phyloP scores from a whole-genome alignment of 2,888 invertebrate species.

The Leptodirus hochenwartii region DNA sequence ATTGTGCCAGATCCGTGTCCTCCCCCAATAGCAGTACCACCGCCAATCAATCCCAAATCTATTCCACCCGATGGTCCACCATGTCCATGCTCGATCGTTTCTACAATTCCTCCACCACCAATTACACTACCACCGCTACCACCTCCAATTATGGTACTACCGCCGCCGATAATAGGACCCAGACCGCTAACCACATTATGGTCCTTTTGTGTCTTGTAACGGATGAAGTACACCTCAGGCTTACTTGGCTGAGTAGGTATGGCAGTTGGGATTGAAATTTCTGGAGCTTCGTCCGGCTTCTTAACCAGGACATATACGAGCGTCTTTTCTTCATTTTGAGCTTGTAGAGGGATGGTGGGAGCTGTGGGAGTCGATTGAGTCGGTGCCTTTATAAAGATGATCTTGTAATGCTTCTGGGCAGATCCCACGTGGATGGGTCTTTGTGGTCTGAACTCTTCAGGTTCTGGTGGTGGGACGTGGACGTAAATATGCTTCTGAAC shows the following conservation, averaged over 20 bases:
- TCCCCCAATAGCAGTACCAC: constrained; percentile 11
- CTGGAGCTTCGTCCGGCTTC: constrained; percentile 30
- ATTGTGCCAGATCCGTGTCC: constrained; percentile 7
- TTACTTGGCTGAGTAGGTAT: constrained; percentile 68
- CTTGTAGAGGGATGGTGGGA: constrained; percentile 56
- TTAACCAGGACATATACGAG: constrained; percentile 74
- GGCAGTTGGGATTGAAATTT: constrained; percentile 48
- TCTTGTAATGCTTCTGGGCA: constrained; percentile 74
- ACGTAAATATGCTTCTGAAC: constrained; percentile 77
- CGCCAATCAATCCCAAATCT: constrained; percentile 8
- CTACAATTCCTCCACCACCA: constrained; percentile 11
- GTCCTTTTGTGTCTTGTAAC: constrained; percentile 51
- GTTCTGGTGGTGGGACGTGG: constrained; percentile 73
- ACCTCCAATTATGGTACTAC: constrained; percentile 14
- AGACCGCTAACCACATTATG: constrained; percentile 12
- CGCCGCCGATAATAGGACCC: constrained; percentile 23
- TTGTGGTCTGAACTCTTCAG: constrained; percentile 42
- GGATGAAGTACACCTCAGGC: constrained; percentile 79
- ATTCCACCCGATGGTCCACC: constrained; percentile 12
- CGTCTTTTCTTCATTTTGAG: constrained; percentile 73
- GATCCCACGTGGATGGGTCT: constrained; percentile 47
- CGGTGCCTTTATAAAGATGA: constrained; percentile 81
- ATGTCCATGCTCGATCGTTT: constrained; percentile 10
- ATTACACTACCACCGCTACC: constrained; percentile 12
- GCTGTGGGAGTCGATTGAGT: constrained; percentile 59